Percentiles rank a stretch among this genome's conserved stretches.
Evolutionary conservation across 2,888 invertebrate genomes (phyloP).

Genomic region (Melanargia galathea): DNA sequence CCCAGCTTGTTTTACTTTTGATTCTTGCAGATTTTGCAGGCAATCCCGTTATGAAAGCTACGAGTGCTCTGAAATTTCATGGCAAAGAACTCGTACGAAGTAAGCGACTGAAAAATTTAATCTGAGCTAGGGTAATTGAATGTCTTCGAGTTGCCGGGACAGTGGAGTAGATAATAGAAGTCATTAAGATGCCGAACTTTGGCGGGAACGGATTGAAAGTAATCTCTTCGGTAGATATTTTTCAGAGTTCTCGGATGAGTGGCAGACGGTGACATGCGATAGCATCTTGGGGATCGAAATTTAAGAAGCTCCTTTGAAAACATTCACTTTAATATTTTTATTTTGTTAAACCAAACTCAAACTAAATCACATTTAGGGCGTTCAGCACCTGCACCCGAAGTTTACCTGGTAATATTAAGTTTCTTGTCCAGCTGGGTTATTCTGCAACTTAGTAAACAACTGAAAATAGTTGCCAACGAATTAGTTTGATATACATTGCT

Average conservation of each 20-base stretch:
- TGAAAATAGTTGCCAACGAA: too few species aligned
- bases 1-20: constrained; percentile 34
- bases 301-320: constrained; percentile 58
- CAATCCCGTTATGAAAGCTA: constrained; percentile 32
- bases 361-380: not conserved
- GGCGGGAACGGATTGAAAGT: constrained; percentile 66
- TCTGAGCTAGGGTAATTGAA: constrained; percentile 63
- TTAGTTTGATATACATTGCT: too few species aligned
- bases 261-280: constrained; percentile 53
- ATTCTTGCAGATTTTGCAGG: constrained; percentile 37
- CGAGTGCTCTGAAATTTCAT: constrained; percentile 15
- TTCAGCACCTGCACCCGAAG: not conserved
- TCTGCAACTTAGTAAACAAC: too few species aligned
- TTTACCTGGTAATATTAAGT: not conserved
- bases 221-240: constrained; percentile 68
- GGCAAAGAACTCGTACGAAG: constrained; percentile 37
- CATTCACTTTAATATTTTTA: constrained; percentile 38
- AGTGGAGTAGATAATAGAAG: constrained; percentile 67
- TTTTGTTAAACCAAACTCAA: not conserved
- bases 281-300: constrained; percentile 63
- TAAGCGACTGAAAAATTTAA: constrained; percentile 47
- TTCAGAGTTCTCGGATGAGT: constrained; percentile 57
- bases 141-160: constrained; percentile 56
- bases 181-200: constrained; percentile 73
- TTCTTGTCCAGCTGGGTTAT: too few species aligned